Percentiles rank a stretch among this genome's conserved stretches.
Evolutionary conservation across 2,888 invertebrate species (phyloP).

Genomic region (Altica lythri): DNA sequence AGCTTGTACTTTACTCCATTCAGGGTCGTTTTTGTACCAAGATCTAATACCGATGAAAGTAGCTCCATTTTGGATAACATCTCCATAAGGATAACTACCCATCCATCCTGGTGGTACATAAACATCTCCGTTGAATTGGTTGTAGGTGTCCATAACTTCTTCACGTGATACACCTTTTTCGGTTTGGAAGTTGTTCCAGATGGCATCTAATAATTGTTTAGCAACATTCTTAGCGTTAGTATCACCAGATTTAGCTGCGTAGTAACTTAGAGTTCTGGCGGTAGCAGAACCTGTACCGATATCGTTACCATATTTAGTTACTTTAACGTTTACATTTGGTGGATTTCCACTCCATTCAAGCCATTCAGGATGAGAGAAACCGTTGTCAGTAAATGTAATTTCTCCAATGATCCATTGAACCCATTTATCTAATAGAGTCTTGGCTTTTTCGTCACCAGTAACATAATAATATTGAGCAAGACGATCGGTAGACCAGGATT

Average conservation of each 20-base stretch:
- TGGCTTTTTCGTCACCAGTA: constrained; percentile 35
- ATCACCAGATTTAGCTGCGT: constrained; percentile 40
- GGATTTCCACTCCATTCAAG: constrained; percentile 39
- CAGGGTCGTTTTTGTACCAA: constrained; percentile 38
- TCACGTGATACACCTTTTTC: constrained; percentile 36
- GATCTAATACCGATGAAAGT: constrained; percentile 40
- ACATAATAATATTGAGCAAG: constrained; percentile 43
- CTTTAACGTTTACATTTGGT: constrained; percentile 37
- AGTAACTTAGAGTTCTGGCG: constrained; percentile 40
- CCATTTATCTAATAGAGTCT: constrained; percentile 40
- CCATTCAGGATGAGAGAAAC: constrained; percentile 36
- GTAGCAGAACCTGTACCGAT: constrained; percentile 40
- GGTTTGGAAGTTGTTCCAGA: constrained; percentile 34
- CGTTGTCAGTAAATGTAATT: constrained; percentile 31
- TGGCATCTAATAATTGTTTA: constrained; percentile 37
- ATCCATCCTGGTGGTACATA: constrained; percentile 43
- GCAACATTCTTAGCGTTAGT: constrained; percentile 33
- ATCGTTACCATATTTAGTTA: constrained; percentile 34
- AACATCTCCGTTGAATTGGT: constrained; percentile 37
- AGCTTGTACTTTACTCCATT: constrained; percentile 36
- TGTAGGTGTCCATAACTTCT: constrained; percentile 39
- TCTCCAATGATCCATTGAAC: constrained; percentile 37
- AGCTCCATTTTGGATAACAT: constrained; percentile 35
- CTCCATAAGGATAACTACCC: constrained; percentile 40
- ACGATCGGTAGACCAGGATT: constrained; percentile 42